These are phyloP conservation scores for Podarcis siculus DNA, from an alignment of 2,797 vertebrate genomes.

Conservation along the genomic window DNA sequence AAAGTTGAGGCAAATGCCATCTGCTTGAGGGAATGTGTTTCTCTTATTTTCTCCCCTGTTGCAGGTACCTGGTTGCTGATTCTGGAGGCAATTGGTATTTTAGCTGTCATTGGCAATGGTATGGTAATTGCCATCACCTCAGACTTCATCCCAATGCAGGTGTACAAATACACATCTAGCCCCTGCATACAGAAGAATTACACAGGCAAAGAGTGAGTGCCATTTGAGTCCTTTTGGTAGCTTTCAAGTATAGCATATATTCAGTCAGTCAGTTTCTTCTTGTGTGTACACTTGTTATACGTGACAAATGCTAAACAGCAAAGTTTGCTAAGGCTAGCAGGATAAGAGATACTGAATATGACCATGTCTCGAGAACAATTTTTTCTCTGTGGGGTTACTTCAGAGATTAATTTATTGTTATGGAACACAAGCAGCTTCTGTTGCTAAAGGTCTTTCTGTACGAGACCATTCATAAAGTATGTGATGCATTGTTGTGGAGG, in stretches of 20 bases:
- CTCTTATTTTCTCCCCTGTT: background rate
- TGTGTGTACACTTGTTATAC: background rate
- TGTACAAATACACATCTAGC: slow-evolving; percentile 90
- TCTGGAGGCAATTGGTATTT: slow-evolving; percentile 88
- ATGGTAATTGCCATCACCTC: slow-evolving; percentile 93
- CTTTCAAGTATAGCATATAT: background rate
- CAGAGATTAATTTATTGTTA: background rate
- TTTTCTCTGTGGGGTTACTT: rapidly evolving
- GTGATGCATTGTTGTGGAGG: background rate
- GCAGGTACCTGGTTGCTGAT: slow-evolving; percentile 92
- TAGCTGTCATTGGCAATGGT: slow-evolving; percentile 93
- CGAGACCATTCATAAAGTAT: background rate
- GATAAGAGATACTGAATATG: background rate
- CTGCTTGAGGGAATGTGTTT: background rate
- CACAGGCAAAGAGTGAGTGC: slow-evolving; percentile 80
- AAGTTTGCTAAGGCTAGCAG: background rate
- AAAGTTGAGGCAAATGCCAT: background rate
- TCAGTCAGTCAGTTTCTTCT: background rate
- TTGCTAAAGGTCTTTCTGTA: background rate
- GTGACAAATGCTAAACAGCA: background rate
- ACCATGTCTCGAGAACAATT: background rate
- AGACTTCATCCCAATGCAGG: slow-evolving; percentile 91
- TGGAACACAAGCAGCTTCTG: background rate
- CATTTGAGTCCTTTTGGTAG: rapidly evolving
- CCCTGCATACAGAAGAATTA: slow-evolving; percentile 77